These are phyloP conservation scores for Oligia fasciuncula DNA, from an alignment of 2,888 invertebrate species.

Conservation along the genomic window DNA sequence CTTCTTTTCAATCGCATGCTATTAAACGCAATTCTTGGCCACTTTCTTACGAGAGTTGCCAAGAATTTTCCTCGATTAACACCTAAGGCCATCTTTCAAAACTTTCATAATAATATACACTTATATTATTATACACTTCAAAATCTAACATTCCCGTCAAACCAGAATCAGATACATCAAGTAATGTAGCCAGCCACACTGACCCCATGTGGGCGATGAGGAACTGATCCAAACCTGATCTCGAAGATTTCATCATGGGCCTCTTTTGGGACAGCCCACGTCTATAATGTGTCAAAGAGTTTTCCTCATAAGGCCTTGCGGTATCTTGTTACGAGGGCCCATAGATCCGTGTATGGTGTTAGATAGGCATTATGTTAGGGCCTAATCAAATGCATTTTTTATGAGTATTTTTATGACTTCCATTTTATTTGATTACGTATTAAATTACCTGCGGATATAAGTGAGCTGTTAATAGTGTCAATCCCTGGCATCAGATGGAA, in stretches of 20 bases:
- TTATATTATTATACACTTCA: too few species aligned
- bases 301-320: constrained; percentile 38
- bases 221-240: constrained; percentile 58
- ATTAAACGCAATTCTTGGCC: not conserved
- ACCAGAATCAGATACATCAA: not conserved
- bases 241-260: constrained; percentile 57
- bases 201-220: constrained; percentile 57
- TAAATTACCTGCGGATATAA: not conserved
- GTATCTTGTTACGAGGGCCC: constrained; percentile 30
- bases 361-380: not conserved
- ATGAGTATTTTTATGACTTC: not conserved
- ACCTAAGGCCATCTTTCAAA: not conserved
- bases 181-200: constrained; percentile 44
- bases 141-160: constrained; percentile 31
- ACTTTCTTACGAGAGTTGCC: not conserved
- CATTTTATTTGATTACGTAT: not conserved
- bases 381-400: constrained; percentile 5
- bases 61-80: not conserved
- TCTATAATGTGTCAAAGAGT: constrained; percentile 44
- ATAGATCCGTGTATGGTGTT: constrained; percentile 5
- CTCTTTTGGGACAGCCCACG: constrained; percentile 59
- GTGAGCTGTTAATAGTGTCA: not conserved
- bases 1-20: not conserved
- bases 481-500: not conserved
- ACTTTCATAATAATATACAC: not conserved